These are phyloP conservation scores for Thunnus albacares DNA, from an alignment of 2,797 vertebrate species.

Conservation along the genomic window DNA sequence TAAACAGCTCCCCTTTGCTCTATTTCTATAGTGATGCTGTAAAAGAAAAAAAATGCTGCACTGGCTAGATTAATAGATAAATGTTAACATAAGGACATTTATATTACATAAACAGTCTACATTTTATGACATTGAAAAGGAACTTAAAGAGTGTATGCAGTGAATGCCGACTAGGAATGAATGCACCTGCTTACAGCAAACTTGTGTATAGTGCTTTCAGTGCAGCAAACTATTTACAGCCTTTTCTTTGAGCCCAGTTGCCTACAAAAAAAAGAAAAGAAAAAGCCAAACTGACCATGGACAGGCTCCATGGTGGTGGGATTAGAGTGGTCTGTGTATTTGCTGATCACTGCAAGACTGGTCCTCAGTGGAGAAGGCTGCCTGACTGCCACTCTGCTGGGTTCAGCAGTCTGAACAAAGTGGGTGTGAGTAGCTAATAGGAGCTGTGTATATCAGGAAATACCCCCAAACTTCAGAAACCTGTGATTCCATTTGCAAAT, in stretches of 20 bases:
- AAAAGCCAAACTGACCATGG: conserved; percentile 59
- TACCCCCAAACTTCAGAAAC: conserved; percentile 46
- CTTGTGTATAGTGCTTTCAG: conserved; percentile 48
- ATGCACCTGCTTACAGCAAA: conserved; percentile 38
- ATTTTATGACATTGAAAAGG: conserved; percentile 18
- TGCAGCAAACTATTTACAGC: conserved; percentile 50
- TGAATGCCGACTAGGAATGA: conserved; percentile 7
- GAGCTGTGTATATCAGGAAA: conserved; percentile 68
- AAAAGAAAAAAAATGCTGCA: neutral
- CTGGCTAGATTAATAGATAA: neutral
- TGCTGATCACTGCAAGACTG: conserved; percentile 85
- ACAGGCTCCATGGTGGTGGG: conserved; percentile 73
- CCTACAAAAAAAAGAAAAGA: conserved; percentile 37
- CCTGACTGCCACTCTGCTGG: conserved; percentile 82
- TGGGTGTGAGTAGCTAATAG: conserved; percentile 70
- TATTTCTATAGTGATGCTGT: neutral
- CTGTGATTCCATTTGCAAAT: neutral
- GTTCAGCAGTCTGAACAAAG: conserved; percentile 86
- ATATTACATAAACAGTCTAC: conserved; percentile 1
- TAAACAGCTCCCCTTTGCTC: neutral
- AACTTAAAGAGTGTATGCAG: conserved; percentile 23
- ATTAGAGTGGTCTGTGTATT: conserved; percentile 83
- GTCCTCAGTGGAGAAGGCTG: conserved; percentile 73
- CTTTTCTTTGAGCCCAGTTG: conserved; percentile 64
- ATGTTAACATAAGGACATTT: neutral